Percentiles rank a stretch among this genome's conserved stretches.
Conservation (phyloP, 2,888 invertebrate genomes). For the Penaeus monodon region DNA sequence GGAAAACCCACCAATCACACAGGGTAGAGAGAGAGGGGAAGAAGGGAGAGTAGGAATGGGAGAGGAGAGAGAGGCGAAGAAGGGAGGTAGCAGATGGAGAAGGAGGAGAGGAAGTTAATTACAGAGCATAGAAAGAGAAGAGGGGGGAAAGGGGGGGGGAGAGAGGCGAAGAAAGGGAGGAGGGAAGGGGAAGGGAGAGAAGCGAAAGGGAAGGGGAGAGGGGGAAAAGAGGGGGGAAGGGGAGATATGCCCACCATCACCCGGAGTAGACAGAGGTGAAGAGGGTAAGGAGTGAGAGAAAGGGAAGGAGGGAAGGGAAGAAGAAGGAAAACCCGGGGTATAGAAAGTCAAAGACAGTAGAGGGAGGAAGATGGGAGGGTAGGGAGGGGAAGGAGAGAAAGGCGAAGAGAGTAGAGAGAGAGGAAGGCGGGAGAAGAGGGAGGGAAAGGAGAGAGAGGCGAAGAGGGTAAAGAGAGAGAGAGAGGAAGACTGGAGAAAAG, state of each 20-base stretch:
- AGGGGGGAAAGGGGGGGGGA: not conserved
- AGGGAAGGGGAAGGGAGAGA: not conserved
- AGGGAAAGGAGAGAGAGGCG: not conserved
- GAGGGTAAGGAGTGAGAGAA: not conserved
- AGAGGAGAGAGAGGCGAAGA: too few relatives aligned
- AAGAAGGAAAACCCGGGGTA: not conserved
- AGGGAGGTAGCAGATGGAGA: too few relatives aligned
- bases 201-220: not conserved
- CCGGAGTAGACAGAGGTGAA: not conserved
- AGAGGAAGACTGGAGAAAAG: too few relatives aligned
- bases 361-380: not conserved
- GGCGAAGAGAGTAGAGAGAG: not conserved
- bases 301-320: not conserved
- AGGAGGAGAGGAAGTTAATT: too few relatives aligned
- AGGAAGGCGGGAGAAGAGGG: too few relatives aligned
- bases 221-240: not conserved
- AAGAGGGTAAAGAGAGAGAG: not conserved
- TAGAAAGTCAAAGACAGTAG: not conserved
- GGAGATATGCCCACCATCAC: too few relatives aligned
- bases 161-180: not conserved
- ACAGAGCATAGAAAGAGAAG: too few relatives aligned
- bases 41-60: too few relatives aligned
- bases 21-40: too few relatives aligned
- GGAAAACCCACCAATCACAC: too few relatives aligned
- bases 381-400: not conserved